Percentiles rank a stretch among this genome's conserved stretches.
These are phyloP conservation scores for Sarcophaga caerulescens DNA, from an alignment of 2,888 invertebrate species.

Conservation along the genomic window DNA sequence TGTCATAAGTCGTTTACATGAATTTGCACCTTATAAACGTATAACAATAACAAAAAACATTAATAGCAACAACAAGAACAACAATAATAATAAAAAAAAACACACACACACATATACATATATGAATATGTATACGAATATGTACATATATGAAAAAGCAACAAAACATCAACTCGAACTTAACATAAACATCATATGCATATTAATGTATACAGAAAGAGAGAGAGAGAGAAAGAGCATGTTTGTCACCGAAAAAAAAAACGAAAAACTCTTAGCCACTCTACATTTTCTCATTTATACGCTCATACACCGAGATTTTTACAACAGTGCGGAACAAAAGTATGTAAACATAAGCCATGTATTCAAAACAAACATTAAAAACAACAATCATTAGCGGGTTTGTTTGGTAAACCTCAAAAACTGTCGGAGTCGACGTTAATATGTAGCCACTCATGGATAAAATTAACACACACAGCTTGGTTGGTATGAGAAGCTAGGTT, in stretches of 20 bases:
- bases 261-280: background rate
- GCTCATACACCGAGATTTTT: background rate
- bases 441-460: too few species aligned
- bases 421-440: too few species aligned
- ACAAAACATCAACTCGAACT: constrained; percentile 29
- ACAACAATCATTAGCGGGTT: too few species aligned
- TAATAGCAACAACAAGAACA: constrained; percentile 2
- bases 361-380: too few species aligned
- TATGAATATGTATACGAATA: too few species aligned
- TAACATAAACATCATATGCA: constrained; percentile 38
- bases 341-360: too few species aligned
- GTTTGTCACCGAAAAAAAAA: background rate
- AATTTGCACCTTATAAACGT: constrained; percentile 50
- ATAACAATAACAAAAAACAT: constrained; percentile 24
- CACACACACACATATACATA: background rate
- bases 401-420: too few species aligned
- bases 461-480: too few species aligned
- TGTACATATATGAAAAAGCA: background rate
- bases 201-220: background rate
- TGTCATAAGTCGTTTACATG: constrained; percentile 63
- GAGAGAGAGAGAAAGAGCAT: background rate
- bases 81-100: background rate
- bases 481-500: too few species aligned
- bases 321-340: too few species aligned
- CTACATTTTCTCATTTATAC: background rate